Base-by-base conservation (phyloP, 2,888 invertebrate species). In the Calephelis perditalis region DNA sequence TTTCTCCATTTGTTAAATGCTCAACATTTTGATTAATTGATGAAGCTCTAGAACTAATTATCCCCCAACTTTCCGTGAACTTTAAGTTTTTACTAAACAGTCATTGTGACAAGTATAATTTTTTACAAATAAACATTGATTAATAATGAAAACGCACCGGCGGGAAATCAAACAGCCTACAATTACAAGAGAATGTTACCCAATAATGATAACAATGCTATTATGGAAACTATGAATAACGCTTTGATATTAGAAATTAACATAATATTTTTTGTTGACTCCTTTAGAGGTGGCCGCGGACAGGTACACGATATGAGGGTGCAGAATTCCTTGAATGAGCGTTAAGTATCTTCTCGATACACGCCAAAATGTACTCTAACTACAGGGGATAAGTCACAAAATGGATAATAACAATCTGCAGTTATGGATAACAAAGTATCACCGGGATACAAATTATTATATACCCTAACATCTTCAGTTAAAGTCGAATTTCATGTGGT, bases 241-340 rank as follows among this genome's bases (percentile, higher is more conserved):
- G 81, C 78, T 75, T 76, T 73, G 79, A 84, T 84, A 86, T 86
- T 80, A 81, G 76, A 82, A 82, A 87, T 89, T 88, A 86, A 84
- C 88, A 89, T 88, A 86, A 85, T 80, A 79, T 87, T 88, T 89
- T 89, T 87, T 86, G 82, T 86, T 74, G 74, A 75, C 75, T 77
- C 80, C 85, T 86, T 85, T 85, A 79, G 86, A 79, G 85, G 85
- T 84, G 87, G 86, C 88, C 86, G 87, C 84, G 78, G 76, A 84
- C 87, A 89, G 89, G 88, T 89, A 89, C 82, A 75, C 69, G 79
- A 79, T 86, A 84, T 87, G 89, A 89, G 88, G 89, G 82, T 89
- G 90, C 89, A 89, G 87, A 88, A 89, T 89, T 90, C 84, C 77
- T 84, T 89, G 86, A 89, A 89, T 88, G 88, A 79, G 76, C 76